phyloP scores from a whole-genome alignment of 2,888 invertebrate genomes.

The Dolichomitus sp. region DNA sequence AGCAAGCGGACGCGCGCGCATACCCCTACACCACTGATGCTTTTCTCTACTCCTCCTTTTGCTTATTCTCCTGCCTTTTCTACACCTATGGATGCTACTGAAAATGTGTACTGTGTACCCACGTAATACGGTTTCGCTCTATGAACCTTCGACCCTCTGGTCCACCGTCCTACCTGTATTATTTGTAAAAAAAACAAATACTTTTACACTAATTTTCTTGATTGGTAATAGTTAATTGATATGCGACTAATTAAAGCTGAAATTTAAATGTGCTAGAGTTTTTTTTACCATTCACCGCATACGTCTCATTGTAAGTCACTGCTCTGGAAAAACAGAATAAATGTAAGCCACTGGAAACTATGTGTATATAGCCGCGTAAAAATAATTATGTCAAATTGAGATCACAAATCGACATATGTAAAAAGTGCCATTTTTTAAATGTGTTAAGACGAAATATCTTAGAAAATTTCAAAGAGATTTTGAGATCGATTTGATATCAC shows the following conservation, averaged over 20 bases:
- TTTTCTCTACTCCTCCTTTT: conserved; percentile 39
- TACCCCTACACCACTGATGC: neutral
- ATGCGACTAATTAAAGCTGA: neutral
- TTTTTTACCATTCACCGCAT: too few relatives aligned
- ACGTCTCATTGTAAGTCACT: too few relatives aligned
- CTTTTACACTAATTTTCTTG: neutral
- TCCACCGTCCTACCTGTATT: neutral
- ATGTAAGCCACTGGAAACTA: too few relatives aligned
- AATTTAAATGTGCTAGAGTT: neutral
- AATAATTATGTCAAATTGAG: too few relatives aligned
- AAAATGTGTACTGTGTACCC: conserved; percentile 4
- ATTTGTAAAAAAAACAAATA: conserved; percentile 1
- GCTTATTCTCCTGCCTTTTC: conserved; percentile 20
- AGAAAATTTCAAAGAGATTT: too few relatives aligned
- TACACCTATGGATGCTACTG: conserved; percentile 23
- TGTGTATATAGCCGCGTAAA: too few relatives aligned
- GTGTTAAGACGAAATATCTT: too few relatives aligned
- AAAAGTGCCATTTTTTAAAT: too few relatives aligned
- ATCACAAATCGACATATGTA: too few relatives aligned
- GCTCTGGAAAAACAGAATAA: neutral
- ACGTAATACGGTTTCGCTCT: neutral
- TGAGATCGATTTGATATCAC: too few relatives aligned
- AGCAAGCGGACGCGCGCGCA: conserved; percentile 26
- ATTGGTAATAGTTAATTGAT: neutral
- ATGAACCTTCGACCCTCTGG: neutral